phyloP scores from a whole-genome alignment of 2,113 vertebrate species.

The Caracal caracal region DNA sequence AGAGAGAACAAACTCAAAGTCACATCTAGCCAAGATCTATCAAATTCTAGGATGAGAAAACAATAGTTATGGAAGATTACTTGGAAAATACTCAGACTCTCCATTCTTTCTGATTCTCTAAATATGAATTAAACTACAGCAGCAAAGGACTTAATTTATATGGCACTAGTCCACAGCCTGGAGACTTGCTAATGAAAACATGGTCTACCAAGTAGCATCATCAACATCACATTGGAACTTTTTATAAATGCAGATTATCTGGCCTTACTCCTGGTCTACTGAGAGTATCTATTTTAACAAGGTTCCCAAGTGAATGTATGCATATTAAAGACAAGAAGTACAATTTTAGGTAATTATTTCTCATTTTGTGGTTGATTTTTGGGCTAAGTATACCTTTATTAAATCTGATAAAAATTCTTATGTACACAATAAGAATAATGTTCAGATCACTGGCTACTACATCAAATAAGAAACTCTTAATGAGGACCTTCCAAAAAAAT shows the following conservation, averaged over 20 bases:
- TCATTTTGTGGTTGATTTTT: not conserved
- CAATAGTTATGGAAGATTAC: not conserved
- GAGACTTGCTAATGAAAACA: not conserved
- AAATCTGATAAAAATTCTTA: not conserved
- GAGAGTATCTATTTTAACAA: not conserved
- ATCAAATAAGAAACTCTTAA: not conserved
- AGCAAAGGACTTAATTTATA: not conserved
- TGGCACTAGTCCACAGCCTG: not conserved
- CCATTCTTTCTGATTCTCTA: not conserved
- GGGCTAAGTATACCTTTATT: not conserved
- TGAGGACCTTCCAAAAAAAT: not conserved
- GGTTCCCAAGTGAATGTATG: not conserved
- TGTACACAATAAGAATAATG: not conserved
- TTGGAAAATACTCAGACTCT: not conserved
- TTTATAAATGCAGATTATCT: not conserved
- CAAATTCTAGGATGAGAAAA: constrained; percentile 29
- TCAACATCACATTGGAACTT: not conserved
- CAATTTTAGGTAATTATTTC: not conserved
- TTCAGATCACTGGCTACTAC: not conserved
- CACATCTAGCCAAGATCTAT: constrained; percentile 17
- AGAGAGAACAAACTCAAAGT: constrained; percentile 50
- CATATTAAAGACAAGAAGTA: not conserved
- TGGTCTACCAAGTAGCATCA: not conserved
- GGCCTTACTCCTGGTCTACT: not conserved
- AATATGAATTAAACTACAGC: not conserved